Conservation (phyloP, 2,113 vertebrate species). For the Phylloscopus trochiloides region DNA sequence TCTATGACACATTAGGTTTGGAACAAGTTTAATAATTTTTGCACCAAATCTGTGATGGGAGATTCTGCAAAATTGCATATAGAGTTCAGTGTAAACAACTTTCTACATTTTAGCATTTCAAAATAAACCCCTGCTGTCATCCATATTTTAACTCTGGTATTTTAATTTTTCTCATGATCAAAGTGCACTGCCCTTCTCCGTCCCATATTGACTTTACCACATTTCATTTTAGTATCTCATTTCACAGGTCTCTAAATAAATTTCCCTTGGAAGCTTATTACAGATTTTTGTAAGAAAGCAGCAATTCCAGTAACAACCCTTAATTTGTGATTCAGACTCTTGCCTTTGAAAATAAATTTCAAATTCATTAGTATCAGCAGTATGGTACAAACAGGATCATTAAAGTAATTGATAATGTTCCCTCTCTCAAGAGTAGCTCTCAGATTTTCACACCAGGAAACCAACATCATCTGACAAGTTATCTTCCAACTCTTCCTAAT, state of each 20-base stretch:
- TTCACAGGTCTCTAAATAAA: not conserved
- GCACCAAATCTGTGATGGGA: not conserved
- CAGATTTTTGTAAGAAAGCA: not conserved
- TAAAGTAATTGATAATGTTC: constrained; percentile 17
- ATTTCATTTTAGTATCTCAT: not conserved
- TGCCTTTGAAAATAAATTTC: constrained; percentile 20
- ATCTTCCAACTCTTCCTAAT: not conserved
- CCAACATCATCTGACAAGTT: not conserved
- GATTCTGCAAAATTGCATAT: not conserved
- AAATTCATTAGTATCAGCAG: constrained; percentile 13
- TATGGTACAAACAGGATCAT: not conserved
- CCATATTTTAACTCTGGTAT: not conserved
- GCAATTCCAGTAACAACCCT: constrained; percentile 17
- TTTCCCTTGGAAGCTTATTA: not conserved
- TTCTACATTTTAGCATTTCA: not conserved
- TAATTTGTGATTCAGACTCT: constrained; percentile 29
- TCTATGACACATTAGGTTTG: not conserved
- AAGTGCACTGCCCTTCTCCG: not conserved
- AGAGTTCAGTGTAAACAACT: not conserved
- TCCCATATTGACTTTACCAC: not conserved
- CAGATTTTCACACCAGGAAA: not conserved
- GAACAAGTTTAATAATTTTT: not conserved
- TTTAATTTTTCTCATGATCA: not conserved
- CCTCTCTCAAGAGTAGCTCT: not conserved
- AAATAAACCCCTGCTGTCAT: not conserved